phyloP scores from a whole-genome alignment of 2,113 vertebrate genomes.

The Platichthys flesus region DNA sequence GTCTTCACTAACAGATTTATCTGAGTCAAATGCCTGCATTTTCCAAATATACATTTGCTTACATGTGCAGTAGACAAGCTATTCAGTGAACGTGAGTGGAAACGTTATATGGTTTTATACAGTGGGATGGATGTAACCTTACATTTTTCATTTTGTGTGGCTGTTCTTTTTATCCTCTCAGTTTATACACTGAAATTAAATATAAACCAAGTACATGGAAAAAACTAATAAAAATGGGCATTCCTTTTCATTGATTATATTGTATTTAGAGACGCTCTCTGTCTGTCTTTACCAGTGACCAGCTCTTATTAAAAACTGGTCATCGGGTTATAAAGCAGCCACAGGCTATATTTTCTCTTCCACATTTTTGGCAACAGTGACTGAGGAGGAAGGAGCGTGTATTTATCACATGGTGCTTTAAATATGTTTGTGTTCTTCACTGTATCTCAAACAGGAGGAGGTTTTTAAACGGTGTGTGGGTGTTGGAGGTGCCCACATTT shows the following conservation, averaged over 20 bases:
- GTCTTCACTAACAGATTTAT: too few species aligned
- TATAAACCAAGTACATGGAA: neutral
- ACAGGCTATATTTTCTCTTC: slow-evolving; percentile 11
- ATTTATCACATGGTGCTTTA: slow-evolving; percentile 25
- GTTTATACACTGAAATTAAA: neutral
- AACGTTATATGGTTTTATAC: too few species aligned
- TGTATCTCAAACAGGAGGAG: slow-evolving; percentile 29
- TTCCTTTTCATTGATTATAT: neutral
- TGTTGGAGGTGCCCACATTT: slow-evolving; percentile 29
- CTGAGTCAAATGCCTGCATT: too few species aligned
- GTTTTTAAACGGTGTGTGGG: slow-evolving; percentile 33
- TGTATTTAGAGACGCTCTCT: neutral
- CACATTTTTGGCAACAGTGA: slow-evolving; percentile 9
- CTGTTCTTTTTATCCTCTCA: neutral
- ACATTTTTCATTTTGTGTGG: neutral
- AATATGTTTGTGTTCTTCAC: slow-evolving; percentile 37
- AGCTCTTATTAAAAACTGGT: neutral
- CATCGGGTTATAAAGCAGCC: slow-evolving; percentile 10
- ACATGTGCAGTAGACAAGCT: too few species aligned
- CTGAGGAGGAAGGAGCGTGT: neutral
- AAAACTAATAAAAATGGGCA: neutral
- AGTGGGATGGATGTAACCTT: too few species aligned
- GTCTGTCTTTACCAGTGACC: slow-evolving; percentile 3
- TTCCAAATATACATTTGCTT: too few species aligned
- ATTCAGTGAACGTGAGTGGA: too few species aligned